Evolutionary conservation across 2,888 invertebrate genomes (phyloP), one percentile per base, ranked within the genome.

Genomic region (Pollenia amentaria): DNA sequence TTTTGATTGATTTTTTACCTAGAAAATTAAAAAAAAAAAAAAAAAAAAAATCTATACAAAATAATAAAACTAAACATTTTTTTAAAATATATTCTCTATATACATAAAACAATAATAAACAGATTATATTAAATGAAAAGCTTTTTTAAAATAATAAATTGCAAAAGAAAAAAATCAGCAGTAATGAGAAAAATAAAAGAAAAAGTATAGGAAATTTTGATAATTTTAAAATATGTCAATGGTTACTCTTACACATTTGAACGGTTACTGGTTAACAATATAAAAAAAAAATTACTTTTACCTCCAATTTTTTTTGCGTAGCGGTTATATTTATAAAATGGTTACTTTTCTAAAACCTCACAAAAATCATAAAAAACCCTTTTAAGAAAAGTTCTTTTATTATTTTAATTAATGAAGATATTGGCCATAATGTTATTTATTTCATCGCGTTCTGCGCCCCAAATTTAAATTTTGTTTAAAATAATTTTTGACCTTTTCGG

Each of bases 1-100:
- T 44, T 16, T 18, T 65, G 40, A 72, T 77, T 73, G 60, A 80
- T 62, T 62, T 82, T 79, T 78, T 81, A 73, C 40, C 42, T 57
- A 73, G 38, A 62, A n/a, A 79, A 69, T 55, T 2, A 0, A 51
- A 69, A 2, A 57, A 21, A 40, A 73, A 1, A 44, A 69, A 29
- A 21, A 11, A 46, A 67, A 78, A 11, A 69, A 18, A 18, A 78
- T 8, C 21, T 76, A 21, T 46, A 79, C 42, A 60, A 62, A 57
- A 72, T 62, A 69, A 62, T 60, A 40, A 29, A 73, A 72, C 40
- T 65, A 53, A 69, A 60, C 42, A 16, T n/a, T 65, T 67, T 53
- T 51, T 67, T 67, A 10, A 57, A 67, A 42, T 60, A 67, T 51
- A 16, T 44, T 75, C 14, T 65, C 62, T 75, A 69, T 69, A 51